Conservation (phyloP, 2,888 invertebrate species). For the Lasioglossum lativentre region DNA sequence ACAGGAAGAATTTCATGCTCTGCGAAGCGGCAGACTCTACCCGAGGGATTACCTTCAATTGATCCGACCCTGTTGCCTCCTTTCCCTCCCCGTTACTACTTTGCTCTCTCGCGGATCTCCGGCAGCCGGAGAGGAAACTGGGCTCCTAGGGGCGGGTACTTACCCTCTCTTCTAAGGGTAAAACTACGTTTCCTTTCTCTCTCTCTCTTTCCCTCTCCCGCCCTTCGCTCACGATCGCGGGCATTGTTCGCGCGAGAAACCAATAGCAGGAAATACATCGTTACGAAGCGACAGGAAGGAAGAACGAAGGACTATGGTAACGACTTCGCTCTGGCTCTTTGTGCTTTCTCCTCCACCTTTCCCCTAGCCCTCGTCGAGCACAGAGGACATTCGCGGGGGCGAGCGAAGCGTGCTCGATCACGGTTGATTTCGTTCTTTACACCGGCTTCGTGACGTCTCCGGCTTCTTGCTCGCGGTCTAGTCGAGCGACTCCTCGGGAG, state of each 20-base stretch:
- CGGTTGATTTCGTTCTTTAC: constrained; percentile 70
- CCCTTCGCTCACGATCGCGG: constrained; percentile 54
- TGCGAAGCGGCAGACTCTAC: constrained; percentile 81
- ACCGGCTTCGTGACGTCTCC: constrained; percentile 27
- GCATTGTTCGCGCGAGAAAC: constrained; percentile 78
- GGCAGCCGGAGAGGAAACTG: constrained; percentile 30
- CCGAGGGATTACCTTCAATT: constrained; percentile 83
- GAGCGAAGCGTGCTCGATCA: constrained; percentile 65
- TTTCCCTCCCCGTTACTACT: constrained; percentile 39
- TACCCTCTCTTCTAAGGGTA: constrained; percentile 46
- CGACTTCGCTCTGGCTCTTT: constrained; percentile 65
- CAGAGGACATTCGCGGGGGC: constrained; percentile 16
- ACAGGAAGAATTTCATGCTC: constrained; percentile 83
- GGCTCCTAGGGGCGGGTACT: constrained; percentile 32
- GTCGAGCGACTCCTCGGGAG: constrained; percentile 19
- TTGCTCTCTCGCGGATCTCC: constrained; percentile 35
- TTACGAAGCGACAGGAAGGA: constrained; percentile 77
- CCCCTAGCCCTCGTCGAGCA: constrained; percentile 17
- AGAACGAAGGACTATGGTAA: constrained; percentile 73
- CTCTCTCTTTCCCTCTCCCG: neutral
- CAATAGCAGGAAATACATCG: constrained; percentile 81
- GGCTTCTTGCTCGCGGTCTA: constrained; percentile 19
- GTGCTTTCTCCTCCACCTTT: constrained; percentile 36
- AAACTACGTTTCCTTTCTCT: constrained; percentile 2
- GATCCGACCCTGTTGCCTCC: constrained; percentile 79